These are phyloP conservation scores for Meliscaeva auricollis DNA, from an alignment of 2,888 invertebrate species.

Conservation along the genomic window DNA sequence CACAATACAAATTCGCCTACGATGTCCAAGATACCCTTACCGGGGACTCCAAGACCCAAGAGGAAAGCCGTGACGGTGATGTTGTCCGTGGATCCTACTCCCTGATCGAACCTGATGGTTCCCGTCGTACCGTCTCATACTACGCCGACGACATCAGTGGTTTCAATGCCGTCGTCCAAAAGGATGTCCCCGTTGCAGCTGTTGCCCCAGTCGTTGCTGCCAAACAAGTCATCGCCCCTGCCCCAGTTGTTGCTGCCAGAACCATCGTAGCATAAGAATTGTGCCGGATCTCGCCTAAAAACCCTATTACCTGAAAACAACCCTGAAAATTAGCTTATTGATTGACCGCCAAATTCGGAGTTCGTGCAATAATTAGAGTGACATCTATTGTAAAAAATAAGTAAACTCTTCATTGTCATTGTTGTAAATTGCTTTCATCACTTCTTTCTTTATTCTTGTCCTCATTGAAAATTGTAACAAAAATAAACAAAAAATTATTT, in stretches of 20 bases:
- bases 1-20: slow-evolving; percentile 85
- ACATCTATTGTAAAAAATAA: slow-evolving; percentile 82
- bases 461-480: slow-evolving; percentile 58
- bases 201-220: slow-evolving; percentile 83
- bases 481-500: slow-evolving; percentile 58
- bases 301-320: slow-evolving; percentile 49
- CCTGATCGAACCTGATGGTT: slow-evolving; percentile 85
- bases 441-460: slow-evolving; percentile 53
- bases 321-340: slow-evolving; percentile 63
- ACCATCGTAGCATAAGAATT: slow-evolving; percentile 62
- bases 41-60: slow-evolving; percentile 85
- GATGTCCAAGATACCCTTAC: slow-evolving; percentile 85
- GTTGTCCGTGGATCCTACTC: slow-evolving; percentile 85
- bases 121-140: slow-evolving; percentile 84
- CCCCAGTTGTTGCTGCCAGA: slow-evolving; percentile 76
- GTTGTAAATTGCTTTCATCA: slow-evolving; percentile 76
- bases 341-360: slow-evolving; percentile 76
- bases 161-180: slow-evolving; percentile 85
- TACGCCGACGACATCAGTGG: slow-evolving; percentile 84
- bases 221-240: slow-evolving; percentile 79
- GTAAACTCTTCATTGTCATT: slow-evolving; percentile 77
- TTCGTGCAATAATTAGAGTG: slow-evolving; percentile 79
- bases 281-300: slow-evolving; percentile 44
- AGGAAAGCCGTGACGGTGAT: slow-evolving; percentile 84
- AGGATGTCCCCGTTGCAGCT: slow-evolving; percentile 83